Percentiles rank a stretch among this genome's conserved stretches.
Evolutionary conservation across 35 echinoderm and acorn worm species (phyloP).

Genomic region (Anneissia japonica): DNA sequence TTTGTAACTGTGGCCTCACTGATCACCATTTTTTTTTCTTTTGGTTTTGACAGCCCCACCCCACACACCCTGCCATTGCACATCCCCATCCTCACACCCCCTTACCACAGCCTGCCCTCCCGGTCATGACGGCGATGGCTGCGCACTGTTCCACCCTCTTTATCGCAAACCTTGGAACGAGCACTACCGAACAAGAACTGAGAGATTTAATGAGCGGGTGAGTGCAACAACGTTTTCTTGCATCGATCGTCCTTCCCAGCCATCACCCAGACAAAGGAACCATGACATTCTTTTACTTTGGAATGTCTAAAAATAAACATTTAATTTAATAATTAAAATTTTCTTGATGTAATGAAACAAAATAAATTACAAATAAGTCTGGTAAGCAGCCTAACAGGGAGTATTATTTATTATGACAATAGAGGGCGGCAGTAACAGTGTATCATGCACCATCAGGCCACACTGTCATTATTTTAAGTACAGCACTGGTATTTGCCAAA

Average conservation of each 20-base stretch:
- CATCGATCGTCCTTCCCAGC: background rate
- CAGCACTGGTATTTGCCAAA: background rate
- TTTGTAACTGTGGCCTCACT: slow-evolving; percentile 15
- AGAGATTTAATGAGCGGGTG: slow-evolving; percentile 83
- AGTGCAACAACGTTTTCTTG: slow-evolving; percentile 36
- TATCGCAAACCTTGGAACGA: slow-evolving; percentile 95
- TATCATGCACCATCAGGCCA: background rate
- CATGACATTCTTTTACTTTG: background rate
- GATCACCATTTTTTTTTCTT: slow-evolving; percentile 10
- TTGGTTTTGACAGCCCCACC: slow-evolving; percentile 95
- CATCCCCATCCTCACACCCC: slow-evolving; percentile 86
- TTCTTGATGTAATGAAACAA: too few relatives aligned
- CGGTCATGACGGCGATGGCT: slow-evolving; percentile 87
- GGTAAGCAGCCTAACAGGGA: too few relatives aligned
- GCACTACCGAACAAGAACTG: slow-evolving; percentile 87
- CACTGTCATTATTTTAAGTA: background rate
- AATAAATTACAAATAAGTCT: background rate
- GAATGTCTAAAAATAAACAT: background rate
- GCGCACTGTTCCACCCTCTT: slow-evolving; percentile 98
- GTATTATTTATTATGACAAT: background rate
- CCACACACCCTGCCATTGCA: slow-evolving; percentile 92
- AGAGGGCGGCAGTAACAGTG: background rate
- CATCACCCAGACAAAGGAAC: background rate
- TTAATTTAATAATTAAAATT: too few relatives aligned
- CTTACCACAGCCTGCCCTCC: slow-evolving; percentile 91